Conservation (phyloP, 1,140 invertebrate species). For the Saccostrea echinata region DNA sequence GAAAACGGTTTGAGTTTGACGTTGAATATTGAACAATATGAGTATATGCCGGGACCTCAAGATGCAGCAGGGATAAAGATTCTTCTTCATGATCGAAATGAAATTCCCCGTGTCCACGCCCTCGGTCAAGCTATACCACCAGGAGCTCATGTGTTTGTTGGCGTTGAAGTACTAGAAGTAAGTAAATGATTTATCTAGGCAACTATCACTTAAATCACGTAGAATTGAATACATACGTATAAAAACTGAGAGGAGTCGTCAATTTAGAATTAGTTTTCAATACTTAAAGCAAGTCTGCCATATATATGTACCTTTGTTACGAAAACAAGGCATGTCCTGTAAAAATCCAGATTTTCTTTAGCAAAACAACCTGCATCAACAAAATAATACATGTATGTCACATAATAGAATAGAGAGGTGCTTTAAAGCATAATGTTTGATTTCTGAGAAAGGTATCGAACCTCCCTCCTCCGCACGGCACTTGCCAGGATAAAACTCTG, state of each 20-base stretch:
- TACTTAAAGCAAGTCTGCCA: too few relatives aligned
- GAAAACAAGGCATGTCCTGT: too few relatives aligned
- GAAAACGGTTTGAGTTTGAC: conserved; percentile 70
- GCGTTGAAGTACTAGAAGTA: conserved; percentile 65
- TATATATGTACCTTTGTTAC: too few relatives aligned
- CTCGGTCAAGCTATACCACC: conserved; percentile 70
- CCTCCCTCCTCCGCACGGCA: conserved; percentile 61
- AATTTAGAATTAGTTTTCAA: too few relatives aligned
- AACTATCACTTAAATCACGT: too few relatives aligned
- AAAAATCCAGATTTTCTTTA: too few relatives aligned
- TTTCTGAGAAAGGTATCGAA: conserved; percentile 59
- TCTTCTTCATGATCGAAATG: conserved; percentile 66
- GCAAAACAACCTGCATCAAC: too few relatives aligned
- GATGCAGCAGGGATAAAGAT: conserved; percentile 72
- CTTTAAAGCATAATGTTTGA: too few relatives aligned
- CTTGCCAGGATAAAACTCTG: conserved; percentile 55
- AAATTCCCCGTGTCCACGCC: conserved; percentile 70
- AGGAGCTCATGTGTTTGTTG: conserved; percentile 69
- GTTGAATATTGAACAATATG: conserved; percentile 75
- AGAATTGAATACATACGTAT: too few relatives aligned
- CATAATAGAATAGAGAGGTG: too few relatives aligned
- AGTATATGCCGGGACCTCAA: conserved; percentile 74
- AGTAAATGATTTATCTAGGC: conserved; percentile 40
- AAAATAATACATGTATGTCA: too few relatives aligned
- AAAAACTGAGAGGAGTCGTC: too few relatives aligned